phyloP scores from a whole-genome alignment of 37 sponge, comb jelly and placozoan species.

The Diacarnus erythraeanus region DNA sequence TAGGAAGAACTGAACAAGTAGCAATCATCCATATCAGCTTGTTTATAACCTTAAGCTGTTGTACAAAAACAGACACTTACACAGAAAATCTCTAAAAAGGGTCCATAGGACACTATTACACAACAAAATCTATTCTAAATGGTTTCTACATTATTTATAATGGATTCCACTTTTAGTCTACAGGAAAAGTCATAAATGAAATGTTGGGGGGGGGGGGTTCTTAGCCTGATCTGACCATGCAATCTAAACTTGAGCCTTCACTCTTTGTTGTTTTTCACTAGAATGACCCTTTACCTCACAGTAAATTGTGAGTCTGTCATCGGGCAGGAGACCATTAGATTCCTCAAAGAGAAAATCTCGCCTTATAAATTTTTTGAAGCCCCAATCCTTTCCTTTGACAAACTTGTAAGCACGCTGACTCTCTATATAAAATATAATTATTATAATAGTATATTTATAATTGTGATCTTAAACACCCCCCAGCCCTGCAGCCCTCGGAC shows the following conservation, averaged over 20 bases:
- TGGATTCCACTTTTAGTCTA: too few relatives aligned
- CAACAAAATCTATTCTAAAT: neutral
- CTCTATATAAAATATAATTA: constrained; percentile 52
- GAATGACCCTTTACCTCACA: constrained; percentile 74
- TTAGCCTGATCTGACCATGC: too few relatives aligned
- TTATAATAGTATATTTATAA: neutral
- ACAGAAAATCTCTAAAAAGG: too few relatives aligned
- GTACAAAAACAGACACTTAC: too few relatives aligned
- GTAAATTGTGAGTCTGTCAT: constrained; percentile 93
- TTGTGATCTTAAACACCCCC: too few relatives aligned
- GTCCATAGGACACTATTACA: neutral
- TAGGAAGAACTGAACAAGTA: neutral
- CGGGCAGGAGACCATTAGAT: constrained; percentile 93
- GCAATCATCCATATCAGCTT: neutral
- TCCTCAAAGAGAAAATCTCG: constrained; percentile 97
- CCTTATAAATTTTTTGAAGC: constrained; percentile 98
- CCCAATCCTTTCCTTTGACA: constrained; percentile 99
- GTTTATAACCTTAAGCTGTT: too few relatives aligned
- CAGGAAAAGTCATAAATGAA: too few relatives aligned
- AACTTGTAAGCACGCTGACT: constrained; percentile 97
- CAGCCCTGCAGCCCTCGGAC: too few relatives aligned
- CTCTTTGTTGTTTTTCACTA: neutral
- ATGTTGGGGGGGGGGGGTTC: too few relatives aligned
- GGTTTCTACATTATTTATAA: too few relatives aligned
- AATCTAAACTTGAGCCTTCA: neutral